Evolutionary conservation across 2,113 vertebrate species (phyloP), one percentile per base, ranked within the genome.

Genomic region (Pristiophorus japonicus): DNA sequence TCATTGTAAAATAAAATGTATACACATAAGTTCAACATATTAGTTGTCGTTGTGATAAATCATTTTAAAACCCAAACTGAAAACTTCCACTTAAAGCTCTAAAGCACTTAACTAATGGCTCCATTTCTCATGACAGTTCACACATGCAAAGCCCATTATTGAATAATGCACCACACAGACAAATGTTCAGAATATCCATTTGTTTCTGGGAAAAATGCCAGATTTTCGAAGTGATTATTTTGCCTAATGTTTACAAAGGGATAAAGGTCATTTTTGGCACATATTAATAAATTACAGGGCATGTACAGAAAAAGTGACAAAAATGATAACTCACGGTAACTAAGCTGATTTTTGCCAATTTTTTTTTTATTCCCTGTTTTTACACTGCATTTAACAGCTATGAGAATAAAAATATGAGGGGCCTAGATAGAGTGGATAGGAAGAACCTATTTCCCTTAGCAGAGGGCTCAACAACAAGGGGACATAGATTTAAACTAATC

Each of bases 161-260:
- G 51, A 90, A 90, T 59, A 90, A 90, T 90, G 47, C 14, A 81
- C 22, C 47, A 34, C 14, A 59, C 3, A 59, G 47, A 90, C 24
- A 90, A 90, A 59, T 90, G 87, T 90, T 59, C 30, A 59, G 87
- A 11, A 34, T 90, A 51, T 90, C 22, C 38, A 85, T 45, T 85
- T 85, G 45, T 22, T 85, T 85, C 87, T 90, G 87, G 51, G 42
- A 90, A 59, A 34, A 55, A 90, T 59, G 87, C 45, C 87, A 90
- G 87, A 34, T 59, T 90, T 90, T 42, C 38, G 16, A 59, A 34
- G 51, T 59, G 51, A 59, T 59, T 59, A 34, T 59, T 90, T 90
- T 90, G 24, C 14, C 27, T 34, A 34, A 59, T 90, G 87, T 90
- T 90, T 90, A 59, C 27, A 90, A 51, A 51, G 87, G 87, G 24